These are phyloP conservation scores for Hyperopisus bebe DNA, from an alignment of 2,113 vertebrate species.

Conservation along the genomic window DNA sequence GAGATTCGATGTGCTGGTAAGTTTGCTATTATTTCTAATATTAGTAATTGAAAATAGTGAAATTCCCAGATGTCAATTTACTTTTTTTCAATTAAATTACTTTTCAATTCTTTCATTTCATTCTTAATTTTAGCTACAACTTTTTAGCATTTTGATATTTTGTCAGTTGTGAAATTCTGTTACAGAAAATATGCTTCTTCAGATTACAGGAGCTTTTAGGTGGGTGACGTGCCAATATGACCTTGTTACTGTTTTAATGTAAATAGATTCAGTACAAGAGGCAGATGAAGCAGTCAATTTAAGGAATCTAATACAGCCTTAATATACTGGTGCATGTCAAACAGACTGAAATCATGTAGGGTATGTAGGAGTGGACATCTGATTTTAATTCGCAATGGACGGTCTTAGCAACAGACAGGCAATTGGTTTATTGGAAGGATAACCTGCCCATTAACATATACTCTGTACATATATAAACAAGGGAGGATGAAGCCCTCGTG, in stretches of 20 bases:
- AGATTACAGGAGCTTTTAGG: not conserved
- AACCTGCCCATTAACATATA: conserved; percentile 6
- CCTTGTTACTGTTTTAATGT: not conserved
- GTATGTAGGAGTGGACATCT: not conserved
- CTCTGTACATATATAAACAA: conserved; percentile 1
- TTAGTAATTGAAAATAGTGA: not conserved
- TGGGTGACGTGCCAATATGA: not conserved
- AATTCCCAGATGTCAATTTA: not conserved
- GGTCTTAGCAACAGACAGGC: not conserved
- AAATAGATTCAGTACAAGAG: not conserved
- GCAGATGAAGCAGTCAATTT: not conserved
- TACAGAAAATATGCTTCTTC: not conserved
- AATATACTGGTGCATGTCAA: not conserved
- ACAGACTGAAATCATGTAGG: not conserved
- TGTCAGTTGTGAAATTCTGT: not conserved
- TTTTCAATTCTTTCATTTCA: not conserved
- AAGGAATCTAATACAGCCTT: not conserved
- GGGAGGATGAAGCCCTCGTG: not conserved
- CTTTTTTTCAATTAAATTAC: not conserved
- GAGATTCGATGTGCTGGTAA: not conserved
- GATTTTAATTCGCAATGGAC: not conserved
- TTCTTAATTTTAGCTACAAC: not conserved
- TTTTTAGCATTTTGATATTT: not conserved
- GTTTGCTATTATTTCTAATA: not conserved
- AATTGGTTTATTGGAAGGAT: not conserved